Evolutionary conservation across 2,888 invertebrate species (phyloP).

Genomic region (Neoscelio sp.): DNA sequence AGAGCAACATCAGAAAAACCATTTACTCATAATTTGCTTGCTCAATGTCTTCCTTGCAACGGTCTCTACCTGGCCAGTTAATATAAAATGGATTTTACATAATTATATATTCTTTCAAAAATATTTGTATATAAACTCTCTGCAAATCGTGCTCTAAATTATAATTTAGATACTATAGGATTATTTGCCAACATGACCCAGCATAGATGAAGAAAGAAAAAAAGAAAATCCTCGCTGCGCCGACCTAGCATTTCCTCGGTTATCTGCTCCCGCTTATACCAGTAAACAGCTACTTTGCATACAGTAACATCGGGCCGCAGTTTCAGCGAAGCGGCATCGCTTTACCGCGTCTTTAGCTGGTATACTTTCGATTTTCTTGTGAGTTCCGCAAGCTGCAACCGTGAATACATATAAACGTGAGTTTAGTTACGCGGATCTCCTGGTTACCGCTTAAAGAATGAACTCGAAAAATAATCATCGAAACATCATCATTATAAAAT

Average conservation of each 20-base stretch:
- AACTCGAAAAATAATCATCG: too few species aligned
- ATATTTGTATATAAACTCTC: too few species aligned
- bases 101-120: too few species aligned
- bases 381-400: slow-evolving; percentile 55
- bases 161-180: not conserved
- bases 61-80: too few species aligned
- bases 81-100: too few species aligned
- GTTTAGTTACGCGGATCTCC: slow-evolving; percentile 51
- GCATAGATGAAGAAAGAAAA: slow-evolving; percentile 54
- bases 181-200: slow-evolving; percentile 46
- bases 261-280: slow-evolving; percentile 68
- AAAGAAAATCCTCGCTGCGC: slow-evolving; percentile 47
- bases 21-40: too few species aligned
- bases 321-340: slow-evolving; percentile 65
- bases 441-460: too few species aligned
- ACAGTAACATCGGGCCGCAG: slow-evolving; percentile 64
- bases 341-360: slow-evolving; percentile 62
- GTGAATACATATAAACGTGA: slow-evolving; percentile 51
- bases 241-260: slow-evolving; percentile 67
- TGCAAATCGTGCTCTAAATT: too few species aligned
- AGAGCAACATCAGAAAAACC: too few species aligned
- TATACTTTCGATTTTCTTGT: slow-evolving; percentile 64
- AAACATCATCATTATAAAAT: too few species aligned
- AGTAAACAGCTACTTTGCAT: slow-evolving; percentile 68
- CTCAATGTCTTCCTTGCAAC: too few species aligned